Conservation (phyloP, 2,797 vertebrate species). For the Mormyrops attenuatus region DNA sequence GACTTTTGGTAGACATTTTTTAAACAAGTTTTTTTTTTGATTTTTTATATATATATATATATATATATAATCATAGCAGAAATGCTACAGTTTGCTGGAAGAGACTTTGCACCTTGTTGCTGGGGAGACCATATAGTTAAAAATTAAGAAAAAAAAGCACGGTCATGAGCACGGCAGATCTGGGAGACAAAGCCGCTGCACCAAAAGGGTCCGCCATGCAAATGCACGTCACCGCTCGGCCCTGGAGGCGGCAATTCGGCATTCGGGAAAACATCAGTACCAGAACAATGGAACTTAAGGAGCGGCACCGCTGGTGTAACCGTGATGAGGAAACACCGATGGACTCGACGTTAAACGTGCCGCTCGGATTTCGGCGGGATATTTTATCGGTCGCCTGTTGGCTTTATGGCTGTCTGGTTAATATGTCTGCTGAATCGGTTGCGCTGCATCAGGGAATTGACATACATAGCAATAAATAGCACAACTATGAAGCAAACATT, state of each 20-base stretch:
- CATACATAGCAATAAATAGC: not conserved
- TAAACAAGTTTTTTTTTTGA: not conserved
- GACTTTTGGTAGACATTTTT: conserved; percentile 14
- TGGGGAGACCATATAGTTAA: not conserved
- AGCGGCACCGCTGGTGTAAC: not conserved
- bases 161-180: not conserved
- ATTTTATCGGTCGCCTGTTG: not conserved
- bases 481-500: conserved; percentile 4
- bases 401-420: conserved; percentile 12
- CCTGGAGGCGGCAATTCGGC: not conserved
- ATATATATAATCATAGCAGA: not conserved
- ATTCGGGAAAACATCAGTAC: not conserved
- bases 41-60: not conserved
- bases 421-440: not conserved
- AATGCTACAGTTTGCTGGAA: conserved; percentile 18
- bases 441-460: not conserved
- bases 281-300: not conserved
- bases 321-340: not conserved
- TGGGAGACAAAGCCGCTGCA: not conserved
- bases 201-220: not conserved
- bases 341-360: not conserved
- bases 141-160: not conserved
- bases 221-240: not conserved
- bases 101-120: conserved; percentile 15
- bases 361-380: not conserved